Evolutionary conservation across 1,140 invertebrate species (phyloP), one percentile per base, ranked within the genome.

Genomic region (Calephelis nemesis): DNA sequence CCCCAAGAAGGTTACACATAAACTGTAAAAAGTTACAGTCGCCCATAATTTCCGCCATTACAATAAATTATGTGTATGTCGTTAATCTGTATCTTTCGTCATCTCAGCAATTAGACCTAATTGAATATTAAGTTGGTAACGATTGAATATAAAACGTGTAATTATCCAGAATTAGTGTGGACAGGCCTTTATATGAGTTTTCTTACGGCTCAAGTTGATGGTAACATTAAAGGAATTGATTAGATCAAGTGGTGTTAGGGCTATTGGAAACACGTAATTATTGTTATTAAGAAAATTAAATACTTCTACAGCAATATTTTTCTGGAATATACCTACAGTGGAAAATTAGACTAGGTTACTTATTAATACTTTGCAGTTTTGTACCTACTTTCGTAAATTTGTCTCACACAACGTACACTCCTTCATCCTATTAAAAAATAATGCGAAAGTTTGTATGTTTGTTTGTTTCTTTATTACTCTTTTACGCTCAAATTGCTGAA

Each of bases 51-150:
- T 30, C 50, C 63, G 74, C 74, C 76, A 79, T 79, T 79, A 77
- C 77, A 79, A 79, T 79, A 72, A 79, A 75, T 75, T 72, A 79
- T 75, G 73, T 75, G 70, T 71, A 68, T 68, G 63, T 67, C 70
- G 76, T 77, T 75, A 77, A 77, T 74, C 71, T 70, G 72, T 67
- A 68, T 78, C 73, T 74, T 69, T 74, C 72, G 72, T 76, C 74
- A 74, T 76, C 73, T 72, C 70, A n/a, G 66, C 66, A 73, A 74
- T 77, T 74, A 77, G 58, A 70, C 69, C 68, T 74, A 77, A 77
- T 73, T 74, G 75, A 70, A 71, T 75, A 78, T 78, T 75, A 77
- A 78, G 75, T 78, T 68, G 67, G 71, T 78, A 78, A 81, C 78
- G 74, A 71, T 54, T 54, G 50, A 15, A 65, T 66, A 74, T 75